Percentiles rank a stretch among this genome's conserved stretches.
These are phyloP conservation scores for Menidia menidia DNA, from an alignment of 2,797 vertebrate species.

Conservation along the genomic window DNA sequence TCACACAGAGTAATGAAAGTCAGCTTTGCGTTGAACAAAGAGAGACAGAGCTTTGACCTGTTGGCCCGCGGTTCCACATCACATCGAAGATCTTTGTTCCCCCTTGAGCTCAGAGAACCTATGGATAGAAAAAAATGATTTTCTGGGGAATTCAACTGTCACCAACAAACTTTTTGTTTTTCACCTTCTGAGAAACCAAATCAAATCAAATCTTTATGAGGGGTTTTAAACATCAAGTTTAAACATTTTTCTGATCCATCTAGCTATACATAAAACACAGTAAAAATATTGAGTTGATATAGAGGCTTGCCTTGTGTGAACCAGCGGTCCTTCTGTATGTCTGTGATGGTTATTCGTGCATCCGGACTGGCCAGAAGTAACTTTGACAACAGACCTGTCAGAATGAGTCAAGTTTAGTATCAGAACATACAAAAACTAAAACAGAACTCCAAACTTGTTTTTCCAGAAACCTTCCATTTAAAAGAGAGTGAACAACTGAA, in stretches of 20 bases:
- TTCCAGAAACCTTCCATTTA: too few species aligned
- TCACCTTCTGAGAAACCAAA: not conserved
- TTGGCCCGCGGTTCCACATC: slow-evolving; percentile 77
- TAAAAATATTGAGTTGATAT: not conserved
- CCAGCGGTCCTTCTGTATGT: slow-evolving; percentile 94
- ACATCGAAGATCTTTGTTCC: slow-evolving; percentile 84
- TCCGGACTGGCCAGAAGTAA: slow-evolving; percentile 87
- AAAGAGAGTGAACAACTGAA: too few species aligned
- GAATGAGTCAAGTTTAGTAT: slow-evolving; percentile 3
- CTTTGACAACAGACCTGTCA: slow-evolving; percentile 90
- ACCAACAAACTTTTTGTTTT: not conserved
- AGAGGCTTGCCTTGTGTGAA: slow-evolving; percentile 74
- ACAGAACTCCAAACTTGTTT: too few species aligned
- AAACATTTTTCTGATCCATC: too few species aligned
- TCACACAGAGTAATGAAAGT: not conserved
- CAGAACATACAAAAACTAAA: too few species aligned
- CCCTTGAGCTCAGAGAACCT: slow-evolving; percentile 80
- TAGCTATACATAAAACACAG: too few species aligned
- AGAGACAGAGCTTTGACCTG: slow-evolving; percentile 61
- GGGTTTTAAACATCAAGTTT: not conserved
- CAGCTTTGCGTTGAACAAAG: not conserved
- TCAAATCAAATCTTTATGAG: not conserved
- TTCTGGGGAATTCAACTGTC: not conserved
- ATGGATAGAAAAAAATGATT: not conserved
- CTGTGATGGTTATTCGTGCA: slow-evolving; percentile 85